Evolutionary conservation across 2,888 invertebrate species (phyloP), one percentile per base, ranked within the genome.

Genomic region (Lasioglossum pauxillum): DNA sequence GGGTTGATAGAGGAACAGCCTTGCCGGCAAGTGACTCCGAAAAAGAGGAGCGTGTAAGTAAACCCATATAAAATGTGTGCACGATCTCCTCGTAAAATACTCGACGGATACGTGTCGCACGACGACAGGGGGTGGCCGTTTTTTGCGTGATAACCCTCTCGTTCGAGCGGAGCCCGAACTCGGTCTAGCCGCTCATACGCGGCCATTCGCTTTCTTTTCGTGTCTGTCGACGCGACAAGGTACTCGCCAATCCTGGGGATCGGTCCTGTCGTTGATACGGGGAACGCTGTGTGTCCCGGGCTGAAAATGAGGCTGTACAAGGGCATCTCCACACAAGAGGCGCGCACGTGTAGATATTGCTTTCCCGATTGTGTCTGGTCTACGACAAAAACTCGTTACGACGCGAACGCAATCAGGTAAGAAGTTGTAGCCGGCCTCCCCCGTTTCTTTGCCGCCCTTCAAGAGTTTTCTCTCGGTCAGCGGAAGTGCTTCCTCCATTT

Each of bases 81-180:
- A 93, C 94, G 94, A 94, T 92, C 89, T 89, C 80, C 89, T 92
- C 92, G 90, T 94, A 94, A 94, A 94, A 93, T 93, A 91, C 92
- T 90, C 91, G 89, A 91, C 87, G 82, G 87, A 80, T 85, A 88
- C 90, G 89, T 88, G 91, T 89, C 85, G 85, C 78, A 84, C 78
- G 80, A 75, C 57, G 78, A 85, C 73, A 44, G 35, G 67, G 46
- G 74, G 82, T 31, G 38, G 75, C 5, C 14, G 64, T 85, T 90
- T 90, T 88, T 87, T 90, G 77, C 72, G 67, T 80, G 84, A 90
- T 90, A 89, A 91, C 90, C 87, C 74, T 60, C 72, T 23, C 23
- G 69, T 8, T 81, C 49, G 77, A 64, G 8, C 31, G 31, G 80
- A 41, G 35, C 49, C 57, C 72, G 75, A 76, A 64, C 71, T 41